These are phyloP conservation scores for Pseudorasbora parva DNA, from an alignment of 2,113 vertebrate genomes.

Conservation along the genomic window DNA sequence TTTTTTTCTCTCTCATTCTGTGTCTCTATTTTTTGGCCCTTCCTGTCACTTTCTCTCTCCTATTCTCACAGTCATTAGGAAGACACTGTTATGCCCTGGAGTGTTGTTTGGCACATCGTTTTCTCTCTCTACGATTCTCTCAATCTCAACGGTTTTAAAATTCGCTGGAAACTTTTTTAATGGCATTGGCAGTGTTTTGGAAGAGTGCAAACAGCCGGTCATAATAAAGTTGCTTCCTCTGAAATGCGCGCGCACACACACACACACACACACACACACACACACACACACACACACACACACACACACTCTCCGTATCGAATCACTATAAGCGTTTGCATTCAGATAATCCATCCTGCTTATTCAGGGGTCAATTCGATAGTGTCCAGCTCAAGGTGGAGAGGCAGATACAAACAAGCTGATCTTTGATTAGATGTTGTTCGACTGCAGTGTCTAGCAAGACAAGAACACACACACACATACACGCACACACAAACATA, in stretches of 20 bases:
- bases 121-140: background rate
- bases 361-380: conserved; percentile 1
- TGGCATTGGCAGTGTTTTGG: conserved; percentile 11
- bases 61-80: conserved; percentile 16
- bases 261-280: background rate
- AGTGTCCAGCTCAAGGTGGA: conserved; percentile 27
- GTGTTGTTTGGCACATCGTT: conserved; percentile 2
- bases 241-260: background rate
- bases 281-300: background rate
- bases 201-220: background rate
- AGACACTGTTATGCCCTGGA: conserved; percentile 39
- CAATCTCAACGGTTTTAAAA: conserved; percentile 2
- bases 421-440: conserved; percentile 34
- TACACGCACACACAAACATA: conserved; percentile 5
- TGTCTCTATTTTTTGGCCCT: conserved; percentile 16
- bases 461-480: background rate
- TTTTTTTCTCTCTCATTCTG: background rate
- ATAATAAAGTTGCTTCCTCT: conserved; percentile 6
- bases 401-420: conserved; percentile 21
- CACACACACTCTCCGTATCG: background rate
- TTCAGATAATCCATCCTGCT: conserved; percentile 22
- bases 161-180: conserved; percentile 43
- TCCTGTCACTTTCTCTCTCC: conserved; percentile 21
- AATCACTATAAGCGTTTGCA: background rate
- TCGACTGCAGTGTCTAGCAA: conserved; percentile 5